A percentile compares a stretch with the other conserved stretches of the same genome.
Conservation (phyloP, 2,113 vertebrate genomes). For the Ailuropoda melanoleuca region DNA sequence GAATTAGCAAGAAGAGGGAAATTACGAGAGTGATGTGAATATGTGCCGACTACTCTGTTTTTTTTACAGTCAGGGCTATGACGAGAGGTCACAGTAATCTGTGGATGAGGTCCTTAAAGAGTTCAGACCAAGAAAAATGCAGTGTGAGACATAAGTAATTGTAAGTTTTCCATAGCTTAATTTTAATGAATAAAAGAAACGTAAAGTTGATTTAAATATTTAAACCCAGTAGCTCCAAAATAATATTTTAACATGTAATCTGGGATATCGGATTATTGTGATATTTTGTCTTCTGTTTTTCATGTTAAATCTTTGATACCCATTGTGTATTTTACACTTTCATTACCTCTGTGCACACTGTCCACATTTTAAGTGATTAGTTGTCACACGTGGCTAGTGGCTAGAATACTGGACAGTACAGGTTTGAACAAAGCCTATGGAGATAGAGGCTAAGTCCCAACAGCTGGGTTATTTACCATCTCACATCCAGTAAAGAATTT, state of each 20-base stretch:
- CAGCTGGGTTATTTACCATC: neutral
- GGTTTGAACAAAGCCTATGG: neutral
- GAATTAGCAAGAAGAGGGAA: neutral
- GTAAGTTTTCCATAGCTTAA: neutral
- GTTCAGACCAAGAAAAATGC: neutral
- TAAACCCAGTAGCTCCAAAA: neutral
- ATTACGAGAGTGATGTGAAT: neutral
- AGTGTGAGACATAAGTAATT: neutral
- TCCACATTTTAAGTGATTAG: neutral
- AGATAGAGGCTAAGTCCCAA: neutral
- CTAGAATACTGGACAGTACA: neutral
- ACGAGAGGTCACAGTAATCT: neutral
- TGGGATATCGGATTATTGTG: neutral
- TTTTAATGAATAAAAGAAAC: neutral
- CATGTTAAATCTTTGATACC: neutral
- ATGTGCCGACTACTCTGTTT: neutral
- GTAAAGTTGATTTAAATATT: neutral
- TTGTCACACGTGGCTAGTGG: neutral
- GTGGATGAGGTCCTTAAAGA: neutral
- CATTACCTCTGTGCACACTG: neutral
- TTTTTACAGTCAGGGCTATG: neutral
- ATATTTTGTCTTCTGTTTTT: neutral
- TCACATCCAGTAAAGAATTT: neutral
- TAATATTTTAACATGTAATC: constrained; percentile 4
- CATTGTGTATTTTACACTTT: neutral